Conservation (phyloP, 2,113 vertebrate species). For the Chascanopsetta lugubris region DNA sequence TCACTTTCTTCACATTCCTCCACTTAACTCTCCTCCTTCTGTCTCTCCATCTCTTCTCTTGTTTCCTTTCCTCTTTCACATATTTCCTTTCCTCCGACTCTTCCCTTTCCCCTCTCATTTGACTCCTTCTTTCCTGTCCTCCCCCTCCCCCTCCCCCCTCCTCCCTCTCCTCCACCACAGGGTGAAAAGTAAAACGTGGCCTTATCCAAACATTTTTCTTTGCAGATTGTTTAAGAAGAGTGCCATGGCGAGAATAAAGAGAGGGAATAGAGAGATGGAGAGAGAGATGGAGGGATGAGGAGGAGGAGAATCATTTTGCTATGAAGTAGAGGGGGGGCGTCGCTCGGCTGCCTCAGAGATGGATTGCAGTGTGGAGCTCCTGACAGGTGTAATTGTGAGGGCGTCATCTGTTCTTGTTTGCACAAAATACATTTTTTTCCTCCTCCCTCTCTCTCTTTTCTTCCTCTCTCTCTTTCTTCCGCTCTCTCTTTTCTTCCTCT, state of each 20-base stretch:
- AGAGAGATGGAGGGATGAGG: conserved; percentile 6
- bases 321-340: conserved; percentile 81
- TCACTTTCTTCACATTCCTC: too few relatives aligned
- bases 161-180: neutral
- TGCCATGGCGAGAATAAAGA: neutral
- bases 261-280: neutral
- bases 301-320: conserved; percentile 65
- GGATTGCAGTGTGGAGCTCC: conserved; percentile 99
- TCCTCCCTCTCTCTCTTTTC: conserved; percentile 16
- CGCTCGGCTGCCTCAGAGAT: conserved; percentile 95
- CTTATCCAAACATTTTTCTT: conserved; percentile 35
- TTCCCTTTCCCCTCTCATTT: neutral
- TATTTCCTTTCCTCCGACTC: neutral
- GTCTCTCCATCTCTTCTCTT: neutral
- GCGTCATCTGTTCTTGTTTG: conserved; percentile 99
- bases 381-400: conserved; percentile 99
- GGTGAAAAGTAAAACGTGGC: conserved; percentile 38
- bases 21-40: too few relatives aligned
- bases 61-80: neutral
- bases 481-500: too few relatives aligned
- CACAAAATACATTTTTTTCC: conserved; percentile 98
- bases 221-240: conserved; percentile 81
- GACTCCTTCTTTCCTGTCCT: neutral
- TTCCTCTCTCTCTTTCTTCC: conserved; percentile 18
- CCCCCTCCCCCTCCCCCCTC: neutral